These are phyloP conservation scores for Carcinoscorpius rotundicauda DNA, from an alignment of 1,140 invertebrate genomes.

Conservation along the genomic window DNA sequence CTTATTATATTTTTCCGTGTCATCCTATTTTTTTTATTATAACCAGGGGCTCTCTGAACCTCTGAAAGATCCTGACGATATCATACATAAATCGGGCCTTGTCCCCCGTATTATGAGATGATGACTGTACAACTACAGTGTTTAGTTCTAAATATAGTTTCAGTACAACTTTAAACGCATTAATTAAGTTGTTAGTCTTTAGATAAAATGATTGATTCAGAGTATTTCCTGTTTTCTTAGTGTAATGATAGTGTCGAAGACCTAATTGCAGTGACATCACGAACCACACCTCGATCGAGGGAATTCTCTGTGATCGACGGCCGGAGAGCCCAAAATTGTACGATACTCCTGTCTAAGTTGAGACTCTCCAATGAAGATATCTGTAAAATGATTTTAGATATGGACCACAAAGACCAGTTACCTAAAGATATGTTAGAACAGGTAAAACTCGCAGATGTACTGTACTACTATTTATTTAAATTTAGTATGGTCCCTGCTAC, in stretches of 20 bases:
- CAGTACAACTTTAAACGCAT: not conserved
- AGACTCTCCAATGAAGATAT: conserved; percentile 95
- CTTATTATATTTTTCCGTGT: too few species aligned
- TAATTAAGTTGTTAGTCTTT: not conserved
- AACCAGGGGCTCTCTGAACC: too few species aligned
- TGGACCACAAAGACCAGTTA: conserved; percentile 86
- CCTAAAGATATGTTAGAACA: conserved; percentile 95
- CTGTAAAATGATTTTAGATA: conserved; percentile 68
- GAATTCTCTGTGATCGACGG: conserved; percentile 70
- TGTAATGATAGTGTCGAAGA: conserved; percentile 15
- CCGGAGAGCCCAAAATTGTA: conserved; percentile 89
- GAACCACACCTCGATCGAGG: conserved; percentile 9
- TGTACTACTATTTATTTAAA: not conserved
- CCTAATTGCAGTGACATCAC: conserved; percentile 6
- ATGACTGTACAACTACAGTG: not conserved
- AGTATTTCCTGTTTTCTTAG: not conserved
- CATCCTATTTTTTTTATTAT: too few species aligned
- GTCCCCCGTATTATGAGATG: too few species aligned
- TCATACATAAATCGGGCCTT: too few species aligned
- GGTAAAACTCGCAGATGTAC: not conserved
- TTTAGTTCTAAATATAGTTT: not conserved
- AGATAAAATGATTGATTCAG: not conserved
- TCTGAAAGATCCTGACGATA: too few species aligned
- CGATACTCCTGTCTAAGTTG: conserved; percentile 89
- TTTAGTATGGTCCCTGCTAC: not conserved